Evolutionary conservation across 2,888 invertebrate species (phyloP), one percentile per base, ranked within the genome.

Genomic region (Tachina lurida): DNA sequence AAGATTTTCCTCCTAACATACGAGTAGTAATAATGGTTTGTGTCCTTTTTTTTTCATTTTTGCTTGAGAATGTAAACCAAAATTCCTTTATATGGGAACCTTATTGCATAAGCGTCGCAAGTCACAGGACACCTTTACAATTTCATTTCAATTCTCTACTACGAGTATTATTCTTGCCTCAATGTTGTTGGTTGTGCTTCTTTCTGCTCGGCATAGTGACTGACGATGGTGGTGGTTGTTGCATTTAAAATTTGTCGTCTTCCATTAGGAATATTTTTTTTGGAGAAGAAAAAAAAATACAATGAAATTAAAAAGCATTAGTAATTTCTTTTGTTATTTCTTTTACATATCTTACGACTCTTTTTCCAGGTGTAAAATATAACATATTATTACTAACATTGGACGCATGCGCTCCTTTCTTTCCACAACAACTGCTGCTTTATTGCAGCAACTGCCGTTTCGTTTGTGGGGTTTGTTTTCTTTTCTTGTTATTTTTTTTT

Each of bases 361-460:
- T 78, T 81, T 75, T 81, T 83, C 86, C 86, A 86, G 86, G 86
- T 86, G 86, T 80, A 86, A 83, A 78, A 58, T 67, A 83, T 47
- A 80, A 83, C 73, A 62, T 78, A 74, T 70, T 81, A 41, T 77
- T 71, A 79, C 60, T 67, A 67, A 22, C 62, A 54, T 60, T 80
- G 62, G 70, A 73, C 86, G 86, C 86, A 83, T 83, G 86, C 86
- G 86, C 79, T 83, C 41, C 74, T 86, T 78, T 65, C 68, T 68
- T 78, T 65, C 68, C 63, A 70, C 78, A 74, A 70, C 78, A 74
- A 74, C 68, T 52, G 67, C 31, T 31, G 17, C 60, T 71, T 58
- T 84, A 63, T 73, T 83, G 83, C 86, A 84, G 75, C 84, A 86
- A 86, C 86, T 86, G 86, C 86, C 79, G 83, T 79, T 83, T 74